Conservation (phyloP, 2,113 vertebrate genomes). For the Loxodonta africana region DNA sequence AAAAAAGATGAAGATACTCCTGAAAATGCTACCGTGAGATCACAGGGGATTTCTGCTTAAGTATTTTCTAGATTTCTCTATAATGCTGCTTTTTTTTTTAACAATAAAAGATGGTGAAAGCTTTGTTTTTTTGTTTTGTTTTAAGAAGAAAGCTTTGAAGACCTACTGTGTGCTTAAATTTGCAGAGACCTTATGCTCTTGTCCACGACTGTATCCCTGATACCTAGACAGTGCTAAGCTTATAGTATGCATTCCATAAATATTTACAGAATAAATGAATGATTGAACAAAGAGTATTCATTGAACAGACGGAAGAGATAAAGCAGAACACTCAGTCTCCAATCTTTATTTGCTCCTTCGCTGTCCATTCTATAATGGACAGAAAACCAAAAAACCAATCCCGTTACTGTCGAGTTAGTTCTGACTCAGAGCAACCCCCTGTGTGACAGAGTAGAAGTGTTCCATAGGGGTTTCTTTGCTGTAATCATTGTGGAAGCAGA, state of each 20-base stretch:
- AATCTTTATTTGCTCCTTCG: neutral
- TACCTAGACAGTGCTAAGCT: neutral
- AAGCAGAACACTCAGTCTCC: neutral
- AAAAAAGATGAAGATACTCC: neutral
- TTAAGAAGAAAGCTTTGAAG: neutral
- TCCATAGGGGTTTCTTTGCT: no score
- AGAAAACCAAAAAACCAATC: no score
- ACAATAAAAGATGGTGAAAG: neutral
- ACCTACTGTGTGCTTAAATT: neutral
- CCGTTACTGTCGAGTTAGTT: no score
- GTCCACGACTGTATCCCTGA: neutral
- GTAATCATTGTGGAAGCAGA: no score
- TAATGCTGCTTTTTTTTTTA: neutral
- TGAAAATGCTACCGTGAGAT: neutral
- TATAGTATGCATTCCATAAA: neutral
- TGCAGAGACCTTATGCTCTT: neutral
- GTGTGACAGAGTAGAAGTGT: no score
- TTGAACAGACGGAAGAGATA: neutral
- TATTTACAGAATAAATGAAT: neutral
- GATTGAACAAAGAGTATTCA: neutral
- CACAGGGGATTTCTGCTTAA: neutral
- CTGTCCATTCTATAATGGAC: neutral
- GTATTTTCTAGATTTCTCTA: conserved; percentile 14
- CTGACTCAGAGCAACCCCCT: no score
- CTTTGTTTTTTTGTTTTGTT: neutral